phyloP scores from a whole-genome alignment of 2,113 vertebrate genomes.

The Ictidomys tridecemlineatus region DNA sequence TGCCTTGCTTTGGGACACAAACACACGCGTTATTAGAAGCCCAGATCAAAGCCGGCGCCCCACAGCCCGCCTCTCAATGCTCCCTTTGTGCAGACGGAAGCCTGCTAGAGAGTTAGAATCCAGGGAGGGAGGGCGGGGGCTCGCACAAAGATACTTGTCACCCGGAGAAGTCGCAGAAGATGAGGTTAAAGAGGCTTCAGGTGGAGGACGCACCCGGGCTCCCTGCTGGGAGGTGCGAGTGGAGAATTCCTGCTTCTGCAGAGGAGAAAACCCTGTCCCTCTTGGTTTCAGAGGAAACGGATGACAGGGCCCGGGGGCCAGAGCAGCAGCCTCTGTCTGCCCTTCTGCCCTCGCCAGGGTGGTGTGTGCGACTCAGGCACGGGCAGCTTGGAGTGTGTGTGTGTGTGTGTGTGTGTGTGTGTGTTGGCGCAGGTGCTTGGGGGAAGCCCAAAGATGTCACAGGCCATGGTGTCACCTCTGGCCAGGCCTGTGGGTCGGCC shows the following conservation, averaged over 20 bases:
- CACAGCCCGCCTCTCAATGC: constrained; percentile 89
- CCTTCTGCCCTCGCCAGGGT: constrained; percentile 34
- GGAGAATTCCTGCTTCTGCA: constrained; percentile 77
- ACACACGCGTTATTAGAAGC: constrained; percentile 93
- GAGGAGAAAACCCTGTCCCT: constrained; percentile 77
- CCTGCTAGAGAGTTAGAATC: constrained; percentile 86
- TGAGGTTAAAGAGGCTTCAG: constrained; percentile 88
- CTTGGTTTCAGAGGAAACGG: constrained; percentile 79
- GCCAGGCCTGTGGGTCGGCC: not conserved
- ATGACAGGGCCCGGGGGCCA: constrained; percentile 51
- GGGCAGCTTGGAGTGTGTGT: constrained; percentile 40
- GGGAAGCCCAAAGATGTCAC: accelerated
- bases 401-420: too few species aligned
- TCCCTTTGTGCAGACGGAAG: constrained; percentile 89
- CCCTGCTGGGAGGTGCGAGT: constrained; percentile 86
- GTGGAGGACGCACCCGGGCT: constrained; percentile 86
- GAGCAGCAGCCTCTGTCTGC: constrained; percentile 52
- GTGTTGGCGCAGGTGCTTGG: too few species aligned
- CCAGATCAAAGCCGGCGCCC: constrained; percentile 90
- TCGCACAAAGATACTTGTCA: constrained; percentile 90
- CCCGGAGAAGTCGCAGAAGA: constrained; percentile 85
- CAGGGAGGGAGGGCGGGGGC: constrained; percentile 72
- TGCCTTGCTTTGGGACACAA: constrained; percentile 94
- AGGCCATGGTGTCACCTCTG: not conserved
- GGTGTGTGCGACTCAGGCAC: not conserved